Base-by-base conservation (phyloP, 1,140 invertebrate species). In the Melitaea cinxia region DNA sequence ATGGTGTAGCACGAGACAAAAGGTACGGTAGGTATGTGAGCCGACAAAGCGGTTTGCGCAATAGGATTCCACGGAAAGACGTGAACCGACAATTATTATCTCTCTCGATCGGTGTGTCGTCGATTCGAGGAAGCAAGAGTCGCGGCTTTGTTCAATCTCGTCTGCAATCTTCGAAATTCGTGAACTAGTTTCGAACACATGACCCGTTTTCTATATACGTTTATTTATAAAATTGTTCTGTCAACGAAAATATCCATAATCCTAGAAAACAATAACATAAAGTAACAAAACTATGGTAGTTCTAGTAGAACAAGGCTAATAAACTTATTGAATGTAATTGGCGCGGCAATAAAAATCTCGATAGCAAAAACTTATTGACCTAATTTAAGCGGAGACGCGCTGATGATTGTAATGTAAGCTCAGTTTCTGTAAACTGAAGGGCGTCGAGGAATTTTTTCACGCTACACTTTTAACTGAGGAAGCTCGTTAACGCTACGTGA, bases 41-140 rank as follows among this genome's bases (percentile, higher is more conserved):
- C 84, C 82, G 83, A 88, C 83, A 85, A 86, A 84, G 85, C 82
- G 75, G 80, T 82, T 87, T 88, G 83, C 83, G 83, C 83, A 89
- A 89, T 87, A 81, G 76, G 79, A 89, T 89, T 89, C 86, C 86
- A 65, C 65, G 79, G 81, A 89, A 83, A 85, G 81, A 85, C 84
- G 82, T 85, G 84, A 72, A 85, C 84, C 75, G 84, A 83, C 82
- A 83, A 87, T 88, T 85, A 89, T 89, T 87, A 87, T 89, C 83
- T 83, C 73, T 70, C 65, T 60, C 73, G 77, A 85, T 88, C 80
- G 76, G 70, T 75, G 65, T 82, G 80, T 84, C 82, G 70, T 67
- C 80, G 68, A 77, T 87, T 87, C 83, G 73, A 67, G 73, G 84
- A 87, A 85, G 60, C 56, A 67, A 59, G 76, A 62, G 68, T 68